phyloP scores from a whole-genome alignment of 1,140 invertebrate species.

The Halesus radiatus region DNA sequence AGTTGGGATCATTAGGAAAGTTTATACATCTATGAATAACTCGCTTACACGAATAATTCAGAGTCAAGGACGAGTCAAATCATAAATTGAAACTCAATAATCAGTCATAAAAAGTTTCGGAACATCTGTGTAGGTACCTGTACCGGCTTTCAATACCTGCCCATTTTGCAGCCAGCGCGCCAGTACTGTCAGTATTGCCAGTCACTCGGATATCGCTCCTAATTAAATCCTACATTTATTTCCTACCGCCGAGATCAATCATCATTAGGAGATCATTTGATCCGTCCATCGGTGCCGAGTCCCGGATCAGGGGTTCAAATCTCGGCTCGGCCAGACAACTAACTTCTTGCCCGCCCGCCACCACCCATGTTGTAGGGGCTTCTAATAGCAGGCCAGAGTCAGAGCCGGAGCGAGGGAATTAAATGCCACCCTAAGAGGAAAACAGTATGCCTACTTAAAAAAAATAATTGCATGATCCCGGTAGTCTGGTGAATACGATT shows the following conservation, averaged over 20 bases:
- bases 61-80: no score
- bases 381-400: background rate
- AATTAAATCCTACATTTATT: conserved; percentile 56
- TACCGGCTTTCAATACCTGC: background rate
- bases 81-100: no score
- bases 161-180: conserved; percentile 27
- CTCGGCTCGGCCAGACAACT: background rate
- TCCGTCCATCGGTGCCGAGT: conserved; percentile 10
- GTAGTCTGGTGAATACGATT: no score
- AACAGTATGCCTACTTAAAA: no score
- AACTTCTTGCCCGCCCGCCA: background rate
- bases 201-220: conserved; percentile 49
- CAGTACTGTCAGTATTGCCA: conserved; percentile 16
- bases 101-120: no score
- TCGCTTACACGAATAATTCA: no score
- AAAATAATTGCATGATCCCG: no score
- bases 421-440: no score
- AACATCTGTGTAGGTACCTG: background rate
- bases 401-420: no score
- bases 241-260: conserved; percentile 53
- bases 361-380: background rate
- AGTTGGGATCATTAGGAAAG: no score
- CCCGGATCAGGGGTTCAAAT: conserved; percentile 27
- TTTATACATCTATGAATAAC: no score
- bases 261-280: conserved; percentile 54